phyloP scores from a whole-genome alignment of 2,113 vertebrate species.

The Gymnocephalus cernua region DNA sequence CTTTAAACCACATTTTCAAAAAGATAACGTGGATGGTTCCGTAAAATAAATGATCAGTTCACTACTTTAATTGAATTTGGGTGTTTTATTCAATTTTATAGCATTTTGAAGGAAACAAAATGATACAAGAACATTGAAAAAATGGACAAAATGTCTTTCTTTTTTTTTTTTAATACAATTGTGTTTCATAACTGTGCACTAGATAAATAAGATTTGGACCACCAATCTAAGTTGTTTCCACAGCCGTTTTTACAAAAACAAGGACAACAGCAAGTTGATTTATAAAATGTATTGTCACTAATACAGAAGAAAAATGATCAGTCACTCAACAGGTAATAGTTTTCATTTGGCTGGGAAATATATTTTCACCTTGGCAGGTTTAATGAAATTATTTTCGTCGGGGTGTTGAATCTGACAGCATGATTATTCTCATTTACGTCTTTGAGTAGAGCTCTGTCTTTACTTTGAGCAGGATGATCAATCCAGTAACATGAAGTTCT shows the following conservation, averaged over 20 bases:
- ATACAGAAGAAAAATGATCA: constrained; percentile 20
- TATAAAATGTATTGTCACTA: constrained; percentile 73
- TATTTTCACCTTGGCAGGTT: constrained; percentile 8
- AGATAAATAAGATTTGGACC: not conserved
- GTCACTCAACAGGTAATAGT: not conserved
- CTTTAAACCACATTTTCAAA: too few relatives aligned
- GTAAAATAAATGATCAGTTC: too few relatives aligned
- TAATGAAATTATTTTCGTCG: not conserved
- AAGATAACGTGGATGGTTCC: too few relatives aligned
- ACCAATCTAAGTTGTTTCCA: not conserved
- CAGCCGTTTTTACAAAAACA: constrained; percentile 14
- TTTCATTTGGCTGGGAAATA: not conserved
- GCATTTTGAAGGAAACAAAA: too few relatives aligned
- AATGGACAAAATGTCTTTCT: too few relatives aligned
- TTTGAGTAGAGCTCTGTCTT: constrained; percentile 9
- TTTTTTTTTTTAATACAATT: not conserved
- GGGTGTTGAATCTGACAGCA: not conserved
- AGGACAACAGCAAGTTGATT: constrained; percentile 48
- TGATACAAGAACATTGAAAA: too few relatives aligned
- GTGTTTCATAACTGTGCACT: not conserved
- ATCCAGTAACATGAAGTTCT: constrained; percentile 12
- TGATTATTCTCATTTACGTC: constrained; percentile 8
- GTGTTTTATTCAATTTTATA: too few relatives aligned
- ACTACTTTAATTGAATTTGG: too few relatives aligned
- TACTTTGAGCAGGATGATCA: not conserved